Conservation (phyloP, 2,113 vertebrate species). For the Orcinus orca region DNA sequence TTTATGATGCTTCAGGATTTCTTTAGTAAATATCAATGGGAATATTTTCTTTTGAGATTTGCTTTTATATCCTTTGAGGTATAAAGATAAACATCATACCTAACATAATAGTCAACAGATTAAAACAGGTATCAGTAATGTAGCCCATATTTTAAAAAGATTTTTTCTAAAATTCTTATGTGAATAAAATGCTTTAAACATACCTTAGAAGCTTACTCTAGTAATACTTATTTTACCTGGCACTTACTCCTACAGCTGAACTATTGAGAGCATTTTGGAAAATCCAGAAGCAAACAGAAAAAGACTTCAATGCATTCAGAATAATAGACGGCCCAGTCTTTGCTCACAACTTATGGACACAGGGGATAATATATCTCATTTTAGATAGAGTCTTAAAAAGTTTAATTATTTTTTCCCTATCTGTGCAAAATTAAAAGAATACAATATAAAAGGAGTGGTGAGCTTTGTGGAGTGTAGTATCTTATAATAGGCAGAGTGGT, state of each 20-base stretch:
- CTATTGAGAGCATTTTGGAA: neutral
- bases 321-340: neutral
- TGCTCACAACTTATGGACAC: neutral
- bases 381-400: neutral
- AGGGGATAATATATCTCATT: neutral
- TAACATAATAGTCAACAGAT: neutral
- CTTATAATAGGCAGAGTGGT: neutral
- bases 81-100: neutral
- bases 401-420: slow-evolving; percentile 20
- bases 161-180: neutral
- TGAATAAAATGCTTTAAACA: slow-evolving; percentile 38
- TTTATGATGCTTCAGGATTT: slow-evolving; percentile 8
- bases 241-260: neutral
- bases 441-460: neutral
- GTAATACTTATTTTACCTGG: neutral
- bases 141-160: neutral
- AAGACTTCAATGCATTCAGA: neutral
- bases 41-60: slow-evolving; percentile 36
- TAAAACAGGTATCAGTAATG: neutral
- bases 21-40: neutral
- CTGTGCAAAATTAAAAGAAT: neutral
- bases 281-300: neutral
- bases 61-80: slow-evolving; percentile 31
- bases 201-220: slow-evolving; percentile 26
- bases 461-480: neutral